Conservation (phyloP, 2,113 vertebrate species). For the Tetrax tetrax region DNA sequence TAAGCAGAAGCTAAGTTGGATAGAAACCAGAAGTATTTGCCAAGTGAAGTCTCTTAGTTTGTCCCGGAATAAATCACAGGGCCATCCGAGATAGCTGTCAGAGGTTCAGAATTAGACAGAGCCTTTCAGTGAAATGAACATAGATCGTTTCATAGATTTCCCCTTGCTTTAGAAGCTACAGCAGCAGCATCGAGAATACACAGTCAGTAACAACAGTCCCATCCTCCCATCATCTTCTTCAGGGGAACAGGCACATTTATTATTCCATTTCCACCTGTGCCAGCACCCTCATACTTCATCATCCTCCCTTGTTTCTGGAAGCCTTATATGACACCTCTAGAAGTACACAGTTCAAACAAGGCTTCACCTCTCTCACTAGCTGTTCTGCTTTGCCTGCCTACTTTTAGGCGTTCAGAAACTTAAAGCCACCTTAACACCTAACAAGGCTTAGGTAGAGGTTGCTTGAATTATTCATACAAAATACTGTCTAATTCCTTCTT, state of each 20-base stretch:
- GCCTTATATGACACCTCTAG: background rate
- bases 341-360: background rate
- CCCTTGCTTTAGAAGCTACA: background rate
- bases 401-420: background rate
- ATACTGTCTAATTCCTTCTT: conserved; percentile 35
- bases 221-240: background rate
- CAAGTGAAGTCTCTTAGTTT: background rate
- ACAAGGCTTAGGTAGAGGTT: background rate
- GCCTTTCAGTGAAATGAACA: background rate
- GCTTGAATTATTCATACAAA: conserved; percentile 48
- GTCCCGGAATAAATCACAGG: conserved; percentile 12
- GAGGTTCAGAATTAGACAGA: background rate
- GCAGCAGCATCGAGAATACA: background rate
- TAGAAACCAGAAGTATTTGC: background rate
- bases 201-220: background rate
- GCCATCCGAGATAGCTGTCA: background rate
- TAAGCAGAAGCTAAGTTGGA: background rate
- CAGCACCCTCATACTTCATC: background rate
- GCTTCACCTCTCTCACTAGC: background rate
- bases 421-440: background rate
- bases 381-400: conserved; percentile 20
- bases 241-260: background rate
- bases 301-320: conserved; percentile 16
- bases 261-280: background rate
- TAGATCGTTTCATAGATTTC: background rate